These are phyloP conservation scores for Ladona fulva DNA, from an alignment of 1,140 invertebrate species.

Conservation along the genomic window DNA sequence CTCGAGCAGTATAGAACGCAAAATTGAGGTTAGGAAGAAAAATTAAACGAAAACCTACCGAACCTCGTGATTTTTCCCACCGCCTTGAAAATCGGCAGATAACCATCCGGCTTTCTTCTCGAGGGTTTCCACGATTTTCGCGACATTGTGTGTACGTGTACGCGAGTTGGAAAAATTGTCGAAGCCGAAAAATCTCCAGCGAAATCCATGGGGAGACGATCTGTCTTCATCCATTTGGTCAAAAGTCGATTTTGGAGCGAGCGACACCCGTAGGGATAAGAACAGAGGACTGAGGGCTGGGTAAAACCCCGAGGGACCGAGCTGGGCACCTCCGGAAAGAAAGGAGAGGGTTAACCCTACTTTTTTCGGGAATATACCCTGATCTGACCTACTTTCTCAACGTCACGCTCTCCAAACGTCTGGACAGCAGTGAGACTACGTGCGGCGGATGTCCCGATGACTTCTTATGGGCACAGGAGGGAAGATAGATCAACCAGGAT, in stretches of 20 bases:
- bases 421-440: not conserved
- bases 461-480: no score
- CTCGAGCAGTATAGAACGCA: no score
- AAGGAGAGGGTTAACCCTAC: not conserved
- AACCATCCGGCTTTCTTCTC: no score
- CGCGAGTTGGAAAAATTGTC: no score
- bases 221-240: not conserved
- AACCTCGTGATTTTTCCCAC: no score
- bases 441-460: not conserved
- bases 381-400: not conserved
- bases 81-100: no score
- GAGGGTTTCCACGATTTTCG: no score
- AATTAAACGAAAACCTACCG: no score
- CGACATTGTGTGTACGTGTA: no score
- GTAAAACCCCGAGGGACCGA: not conserved
- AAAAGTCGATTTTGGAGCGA: not conserved
- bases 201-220: not conserved
- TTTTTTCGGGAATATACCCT: not conserved
- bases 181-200: no score
- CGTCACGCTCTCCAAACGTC: not conserved
- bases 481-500: no score
- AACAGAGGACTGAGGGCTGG: not conserved
- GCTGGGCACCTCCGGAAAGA: not conserved
- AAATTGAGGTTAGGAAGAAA: no score
- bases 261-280: not conserved